Evolutionary conservation across 2,888 invertebrate genomes (phyloP).

Genomic region (Napeogenes sylphis): DNA sequence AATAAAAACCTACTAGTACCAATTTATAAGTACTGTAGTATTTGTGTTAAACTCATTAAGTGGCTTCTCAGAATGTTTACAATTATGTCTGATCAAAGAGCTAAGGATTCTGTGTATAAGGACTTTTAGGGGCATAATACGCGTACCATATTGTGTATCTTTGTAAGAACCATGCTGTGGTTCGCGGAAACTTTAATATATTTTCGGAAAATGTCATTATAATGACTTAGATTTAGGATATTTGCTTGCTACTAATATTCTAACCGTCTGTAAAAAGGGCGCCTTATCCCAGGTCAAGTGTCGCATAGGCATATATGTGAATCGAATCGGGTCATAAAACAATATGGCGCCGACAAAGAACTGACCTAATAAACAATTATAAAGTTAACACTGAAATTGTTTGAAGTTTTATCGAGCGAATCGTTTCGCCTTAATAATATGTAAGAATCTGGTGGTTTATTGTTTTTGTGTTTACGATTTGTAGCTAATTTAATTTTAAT

Average conservation of each 20-base stretch:
- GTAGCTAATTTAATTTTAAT: too few species aligned
- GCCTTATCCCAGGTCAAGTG: constrained; percentile 37
- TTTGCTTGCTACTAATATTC: too few species aligned
- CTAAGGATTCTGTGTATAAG: constrained; percentile 44
- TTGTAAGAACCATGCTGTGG: constrained; percentile 11
- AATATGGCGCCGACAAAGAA: constrained; percentile 60
- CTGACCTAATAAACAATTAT: constrained; percentile 68
- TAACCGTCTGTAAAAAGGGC: constrained; percentile 10
- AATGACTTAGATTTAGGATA: too few species aligned
- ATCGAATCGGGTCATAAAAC: constrained; percentile 61
- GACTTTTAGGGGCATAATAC: constrained; percentile 33
- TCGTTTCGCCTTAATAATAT: constrained; percentile 29
- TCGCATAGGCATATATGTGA: constrained; percentile 30
- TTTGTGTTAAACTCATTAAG: constrained; percentile 64
- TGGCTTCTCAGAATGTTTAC: constrained; percentile 60
- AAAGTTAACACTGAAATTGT: constrained; percentile 63
- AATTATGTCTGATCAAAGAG: constrained; percentile 68
- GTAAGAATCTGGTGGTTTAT: not conserved
- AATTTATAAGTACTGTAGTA: constrained; percentile 3
- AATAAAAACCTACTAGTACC: too few species aligned
- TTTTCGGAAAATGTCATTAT: too few species aligned
- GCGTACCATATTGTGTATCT: constrained; percentile 31
- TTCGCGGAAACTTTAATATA: constrained; percentile 6
- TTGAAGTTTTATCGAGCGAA: constrained; percentile 58
- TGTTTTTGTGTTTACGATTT: not conserved